Evolutionary conservation across 2,113 vertebrate species (phyloP).

Genomic region (Arizona elegans): DNA sequence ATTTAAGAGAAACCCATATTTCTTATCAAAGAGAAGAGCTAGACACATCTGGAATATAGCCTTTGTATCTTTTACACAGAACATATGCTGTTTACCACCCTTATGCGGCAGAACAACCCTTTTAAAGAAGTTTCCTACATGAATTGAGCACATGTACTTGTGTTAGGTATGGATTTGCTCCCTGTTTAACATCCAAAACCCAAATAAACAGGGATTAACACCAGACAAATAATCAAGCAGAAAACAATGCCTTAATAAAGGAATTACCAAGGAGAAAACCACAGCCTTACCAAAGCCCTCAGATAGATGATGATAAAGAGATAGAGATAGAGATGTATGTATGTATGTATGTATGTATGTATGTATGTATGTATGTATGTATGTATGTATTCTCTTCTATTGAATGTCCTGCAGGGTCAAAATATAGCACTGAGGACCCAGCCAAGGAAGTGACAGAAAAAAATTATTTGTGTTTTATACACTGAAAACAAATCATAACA

Average conservation of each 20-base stretch:
- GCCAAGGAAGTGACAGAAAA: neutral
- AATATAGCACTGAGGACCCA: neutral
- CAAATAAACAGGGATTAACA: neutral
- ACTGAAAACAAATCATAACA: slow-evolving; percentile 3
- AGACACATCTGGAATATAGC: neutral
- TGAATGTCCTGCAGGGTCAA: neutral
- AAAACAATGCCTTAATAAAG: neutral
- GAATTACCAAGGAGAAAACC: neutral
- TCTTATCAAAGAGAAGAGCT: neutral
- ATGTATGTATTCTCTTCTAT: too few species aligned
- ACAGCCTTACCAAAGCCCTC: neutral
- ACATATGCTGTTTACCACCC: neutral
- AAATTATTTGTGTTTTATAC: neutral
- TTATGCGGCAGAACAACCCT: neutral
- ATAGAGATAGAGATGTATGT: too few species aligned
- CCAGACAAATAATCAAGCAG: neutral
- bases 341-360: too few species aligned
- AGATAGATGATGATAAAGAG: too few species aligned
- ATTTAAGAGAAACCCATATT: neutral
- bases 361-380: too few species aligned
- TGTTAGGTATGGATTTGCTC: neutral
- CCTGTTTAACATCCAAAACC: neutral
- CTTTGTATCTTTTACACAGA: neutral
- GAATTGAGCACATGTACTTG: neutral
- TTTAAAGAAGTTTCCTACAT: neutral